A percentile compares a stretch with the other conserved stretches of the same genome.
These are phyloP conservation scores for Bombus balteatus DNA, from an alignment of 1,140 invertebrate genomes.

Conservation along the genomic window DNA sequence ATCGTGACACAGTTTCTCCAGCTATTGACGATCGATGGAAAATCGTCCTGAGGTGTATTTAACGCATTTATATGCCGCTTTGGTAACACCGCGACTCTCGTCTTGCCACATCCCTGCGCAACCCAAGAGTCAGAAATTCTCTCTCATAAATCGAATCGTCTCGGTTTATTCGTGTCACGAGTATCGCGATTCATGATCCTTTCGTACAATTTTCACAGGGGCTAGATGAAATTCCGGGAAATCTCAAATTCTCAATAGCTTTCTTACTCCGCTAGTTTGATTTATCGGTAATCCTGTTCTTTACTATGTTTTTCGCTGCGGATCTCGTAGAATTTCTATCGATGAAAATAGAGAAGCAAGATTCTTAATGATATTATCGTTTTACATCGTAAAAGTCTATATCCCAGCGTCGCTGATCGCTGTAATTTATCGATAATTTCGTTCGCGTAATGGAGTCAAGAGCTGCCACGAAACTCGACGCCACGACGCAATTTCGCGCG, in stretches of 20 bases:
- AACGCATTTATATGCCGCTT: constrained; percentile 42
- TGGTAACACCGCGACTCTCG: constrained; percentile 11
- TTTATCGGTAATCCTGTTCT: neutral
- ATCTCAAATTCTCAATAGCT: neutral
- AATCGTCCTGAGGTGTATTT: constrained; percentile 26
- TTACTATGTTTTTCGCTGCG: no score
- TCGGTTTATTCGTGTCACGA: constrained; percentile 6
- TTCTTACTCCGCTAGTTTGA: neutral
- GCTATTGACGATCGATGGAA: constrained; percentile 46
- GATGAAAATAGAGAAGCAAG: neutral
- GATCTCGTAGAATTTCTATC: neutral
- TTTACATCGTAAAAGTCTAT: neutral
- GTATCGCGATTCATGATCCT: neutral
- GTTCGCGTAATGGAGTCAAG: neutral
- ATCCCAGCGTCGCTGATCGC: neutral
- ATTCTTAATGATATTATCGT: neutral
- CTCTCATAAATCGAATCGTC: constrained; percentile 9
- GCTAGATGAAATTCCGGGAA: neutral
- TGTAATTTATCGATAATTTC: constrained; percentile 49
- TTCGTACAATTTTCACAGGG: neutral
- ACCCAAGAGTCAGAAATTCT: constrained; percentile 9
- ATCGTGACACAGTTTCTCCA: constrained; percentile 42
- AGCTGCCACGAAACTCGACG: neutral
- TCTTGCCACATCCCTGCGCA: constrained; percentile 40
- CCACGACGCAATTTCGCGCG: constrained; percentile 11